Percentiles rank a stretch among this genome's conserved stretches.
These are phyloP conservation scores for Trachelus tabidus DNA, from an alignment of 2,888 invertebrate species.

Conservation along the genomic window DNA sequence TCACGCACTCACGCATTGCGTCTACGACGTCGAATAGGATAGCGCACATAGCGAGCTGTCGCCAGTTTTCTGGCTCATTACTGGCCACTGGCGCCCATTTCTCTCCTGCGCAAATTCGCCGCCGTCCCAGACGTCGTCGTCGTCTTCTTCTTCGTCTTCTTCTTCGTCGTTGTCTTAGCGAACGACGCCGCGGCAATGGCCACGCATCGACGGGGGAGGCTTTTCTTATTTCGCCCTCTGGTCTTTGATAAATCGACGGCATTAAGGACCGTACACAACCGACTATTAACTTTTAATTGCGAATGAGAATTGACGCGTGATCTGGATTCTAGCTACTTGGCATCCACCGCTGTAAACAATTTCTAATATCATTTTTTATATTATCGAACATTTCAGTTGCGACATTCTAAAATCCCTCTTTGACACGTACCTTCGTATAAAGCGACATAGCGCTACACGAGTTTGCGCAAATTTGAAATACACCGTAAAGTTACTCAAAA, in stretches of 20 bases:
- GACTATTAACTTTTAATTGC: conserved; percentile 42
- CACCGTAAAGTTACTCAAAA: neutral
- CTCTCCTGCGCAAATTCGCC: conserved; percentile 34
- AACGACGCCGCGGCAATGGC: neutral
- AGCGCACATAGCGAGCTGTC: conserved; percentile 59
- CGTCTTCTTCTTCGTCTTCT: conserved; percentile 13
- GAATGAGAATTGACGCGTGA: neutral
- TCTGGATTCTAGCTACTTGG: neutral
- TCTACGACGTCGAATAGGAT: conserved; percentile 26
- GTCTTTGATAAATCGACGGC: conserved; percentile 47
- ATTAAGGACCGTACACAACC: conserved; percentile 38
- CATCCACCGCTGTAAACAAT: neutral
- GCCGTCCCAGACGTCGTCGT: conserved; percentile 2
- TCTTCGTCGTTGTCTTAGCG: neutral
- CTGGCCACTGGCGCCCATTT: conserved; percentile 56
- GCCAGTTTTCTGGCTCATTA: conserved; percentile 66
- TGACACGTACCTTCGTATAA: neutral
- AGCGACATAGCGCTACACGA: neutral
- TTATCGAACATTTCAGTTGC: neutral
- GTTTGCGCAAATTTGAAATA: neutral
- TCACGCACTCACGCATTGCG: conserved; percentile 12
- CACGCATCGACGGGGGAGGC: conserved; percentile 14
- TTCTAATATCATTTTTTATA: neutral
- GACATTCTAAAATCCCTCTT: neutral
- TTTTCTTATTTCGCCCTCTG: conserved; percentile 42